A percentile compares a stretch with the other conserved stretches of the same genome.
phyloP scores from a whole-genome alignment of 2,888 invertebrate species.

The Frankliniella fusca region DNA sequence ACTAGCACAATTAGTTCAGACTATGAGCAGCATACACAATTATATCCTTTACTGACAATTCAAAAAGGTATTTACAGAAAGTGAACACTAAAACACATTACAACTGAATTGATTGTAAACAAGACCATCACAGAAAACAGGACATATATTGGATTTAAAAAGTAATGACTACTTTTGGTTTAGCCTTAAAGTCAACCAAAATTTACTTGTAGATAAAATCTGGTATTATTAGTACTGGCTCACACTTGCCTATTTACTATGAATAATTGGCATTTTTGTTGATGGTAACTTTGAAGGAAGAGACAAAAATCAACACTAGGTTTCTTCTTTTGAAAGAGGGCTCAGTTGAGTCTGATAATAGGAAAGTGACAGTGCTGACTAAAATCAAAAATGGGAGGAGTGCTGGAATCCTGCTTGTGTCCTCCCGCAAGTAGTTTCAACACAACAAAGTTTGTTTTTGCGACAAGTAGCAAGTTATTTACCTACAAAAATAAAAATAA shows the following conservation, averaged over 20 bases:
- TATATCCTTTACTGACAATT: neutral
- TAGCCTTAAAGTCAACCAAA: too few species aligned
- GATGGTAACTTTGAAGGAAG: too few species aligned
- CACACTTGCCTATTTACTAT: too few species aligned
- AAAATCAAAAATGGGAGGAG: slow-evolving; percentile 88
- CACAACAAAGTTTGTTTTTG: slow-evolving; percentile 94
- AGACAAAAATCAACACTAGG: neutral
- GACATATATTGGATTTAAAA: neutral
- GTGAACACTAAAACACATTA: neutral
- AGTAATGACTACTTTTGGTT: too few species aligned
- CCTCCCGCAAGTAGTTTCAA: slow-evolving; percentile 88
- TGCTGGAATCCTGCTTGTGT: slow-evolving; percentile 79
- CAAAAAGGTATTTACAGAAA: neutral
- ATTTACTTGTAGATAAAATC: too few species aligned
- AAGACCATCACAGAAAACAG: slow-evolving; percentile 5
- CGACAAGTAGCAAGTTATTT: slow-evolving; percentile 76
- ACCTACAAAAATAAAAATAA: slow-evolving; percentile 56
- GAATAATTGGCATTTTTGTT: too few species aligned
- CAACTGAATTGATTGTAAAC: neutral
- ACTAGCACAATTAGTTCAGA: slow-evolving; percentile 25
- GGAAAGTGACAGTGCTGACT: slow-evolving; percentile 85
- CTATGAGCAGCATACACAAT: neutral
- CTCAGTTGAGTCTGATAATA: slow-evolving; percentile 65
- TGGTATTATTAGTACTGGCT: too few species aligned
- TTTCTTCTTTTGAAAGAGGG: neutral